phyloP scores from a whole-genome alignment of 2,888 invertebrate species.

The Sabatieria punctata region DNA sequence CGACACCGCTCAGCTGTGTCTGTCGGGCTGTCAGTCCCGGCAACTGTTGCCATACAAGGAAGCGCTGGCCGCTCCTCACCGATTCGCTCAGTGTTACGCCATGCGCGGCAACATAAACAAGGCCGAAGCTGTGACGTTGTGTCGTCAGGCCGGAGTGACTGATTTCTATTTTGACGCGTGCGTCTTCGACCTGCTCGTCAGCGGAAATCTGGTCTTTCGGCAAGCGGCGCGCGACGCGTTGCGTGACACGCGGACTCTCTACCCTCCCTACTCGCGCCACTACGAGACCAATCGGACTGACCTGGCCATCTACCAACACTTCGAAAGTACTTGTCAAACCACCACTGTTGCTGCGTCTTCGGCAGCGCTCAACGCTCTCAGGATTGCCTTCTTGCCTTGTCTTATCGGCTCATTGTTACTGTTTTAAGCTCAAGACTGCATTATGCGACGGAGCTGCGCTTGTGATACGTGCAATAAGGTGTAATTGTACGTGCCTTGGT shows the following conservation, averaged over 20 bases:
- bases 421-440: too few relatives aligned
- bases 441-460: too few relatives aligned
- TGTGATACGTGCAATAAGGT: too few relatives aligned
- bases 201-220: conserved; percentile 20
- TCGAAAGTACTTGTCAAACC: too few relatives aligned
- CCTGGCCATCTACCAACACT: conserved; percentile 6
- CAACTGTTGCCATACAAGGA: conserved; percentile 37
- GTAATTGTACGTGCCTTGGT: too few relatives aligned
- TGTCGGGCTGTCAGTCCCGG: conserved; percentile 37
- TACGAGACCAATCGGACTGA: conserved; percentile 10
- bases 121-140: conserved; percentile 23
- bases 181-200: conserved; percentile 43
- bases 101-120: conserved; percentile 10
- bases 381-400: too few relatives aligned
- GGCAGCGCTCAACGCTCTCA: too few relatives aligned
- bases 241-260: conserved; percentile 14
- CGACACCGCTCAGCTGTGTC: conserved; percentile 37
- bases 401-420: too few relatives aligned
- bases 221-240: conserved; percentile 14
- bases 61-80: conserved; percentile 20
- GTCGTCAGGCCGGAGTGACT: conserved; percentile 34
- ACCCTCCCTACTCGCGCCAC: conserved; percentile 11
- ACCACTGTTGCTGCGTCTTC: too few relatives aligned
- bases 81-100: conserved; percentile 14
- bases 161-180: conserved; percentile 44